Conservation (phyloP, 2,113 vertebrate genomes). For the Oceanodroma tethys region DNA sequence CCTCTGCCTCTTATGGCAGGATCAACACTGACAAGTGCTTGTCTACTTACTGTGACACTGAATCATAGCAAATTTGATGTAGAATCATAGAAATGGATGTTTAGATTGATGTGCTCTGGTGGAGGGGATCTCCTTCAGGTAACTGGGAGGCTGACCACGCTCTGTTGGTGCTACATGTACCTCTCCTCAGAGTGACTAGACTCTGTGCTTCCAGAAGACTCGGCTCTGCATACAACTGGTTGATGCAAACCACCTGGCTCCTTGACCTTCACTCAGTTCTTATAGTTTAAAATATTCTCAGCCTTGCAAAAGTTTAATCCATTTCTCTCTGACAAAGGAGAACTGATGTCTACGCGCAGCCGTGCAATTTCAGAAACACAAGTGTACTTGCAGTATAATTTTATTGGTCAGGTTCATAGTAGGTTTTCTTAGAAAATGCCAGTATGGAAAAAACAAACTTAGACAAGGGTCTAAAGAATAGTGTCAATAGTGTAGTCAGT, state of each 20-base stretch:
- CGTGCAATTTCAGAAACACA: not conserved
- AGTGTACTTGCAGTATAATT: not conserved
- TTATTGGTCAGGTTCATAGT: not conserved
- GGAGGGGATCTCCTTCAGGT: not conserved
- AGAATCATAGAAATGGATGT: not conserved
- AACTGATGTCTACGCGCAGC: not conserved
- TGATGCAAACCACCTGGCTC: not conserved
- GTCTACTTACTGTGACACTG: not conserved
- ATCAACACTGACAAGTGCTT: not conserved
- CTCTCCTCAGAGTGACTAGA: not conserved
- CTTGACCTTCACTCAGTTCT: not conserved
- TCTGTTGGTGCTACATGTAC: not conserved
- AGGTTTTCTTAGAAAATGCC: not conserved
- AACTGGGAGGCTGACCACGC: not conserved
- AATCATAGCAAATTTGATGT: not conserved
- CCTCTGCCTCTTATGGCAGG: not conserved
- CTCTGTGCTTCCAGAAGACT: not conserved
- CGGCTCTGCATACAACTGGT: not conserved
- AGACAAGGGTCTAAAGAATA: not conserved
- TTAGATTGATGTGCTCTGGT: not conserved
- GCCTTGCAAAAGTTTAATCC: not conserved
- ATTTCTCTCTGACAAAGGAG: not conserved
- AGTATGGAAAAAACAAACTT: not conserved
- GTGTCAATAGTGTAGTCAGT: not conserved
- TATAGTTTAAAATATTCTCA: not conserved